A percentile compares a stretch with the other conserved stretches of the same genome.
These are phyloP conservation scores for Molossus alvarezi DNA, from an alignment of 2,797 vertebrate genomes.

Conservation along the genomic window DNA sequence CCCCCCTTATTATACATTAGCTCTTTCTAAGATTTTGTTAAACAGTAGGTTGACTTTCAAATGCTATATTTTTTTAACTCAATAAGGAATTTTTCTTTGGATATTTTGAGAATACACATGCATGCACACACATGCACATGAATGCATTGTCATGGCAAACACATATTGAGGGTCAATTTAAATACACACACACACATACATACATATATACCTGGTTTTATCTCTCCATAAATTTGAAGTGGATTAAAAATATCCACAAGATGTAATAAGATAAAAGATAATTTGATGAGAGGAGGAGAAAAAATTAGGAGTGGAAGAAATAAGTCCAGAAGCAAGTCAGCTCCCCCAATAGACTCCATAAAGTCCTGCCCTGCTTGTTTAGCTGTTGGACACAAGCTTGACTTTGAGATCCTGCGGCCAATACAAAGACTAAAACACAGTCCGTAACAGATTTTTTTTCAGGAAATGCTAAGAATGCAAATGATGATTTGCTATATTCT, in stretches of 20 bases:
- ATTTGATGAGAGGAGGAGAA: not conserved
- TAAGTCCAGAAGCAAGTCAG: not conserved
- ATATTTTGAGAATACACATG: not conserved
- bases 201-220: not conserved
- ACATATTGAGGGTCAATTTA: not conserved
- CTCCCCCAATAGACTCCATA: not conserved
- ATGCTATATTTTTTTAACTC: not conserved
- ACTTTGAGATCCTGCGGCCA: not conserved
- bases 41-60: constrained; percentile 16
- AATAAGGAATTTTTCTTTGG: constrained; percentile 22
- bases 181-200: not conserved
- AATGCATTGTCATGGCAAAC: not conserved
- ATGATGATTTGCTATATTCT: not conserved
- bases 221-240: not conserved
- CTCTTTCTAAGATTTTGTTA: constrained; percentile 26
- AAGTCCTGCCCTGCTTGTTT: not conserved
- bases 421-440: constrained; percentile 6
- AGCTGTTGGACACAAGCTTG: not conserved
- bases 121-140: not conserved
- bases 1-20: not conserved
- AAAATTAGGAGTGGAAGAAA: not conserved
- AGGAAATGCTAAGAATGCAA: constrained; percentile 4
- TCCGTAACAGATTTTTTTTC: not conserved
- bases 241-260: constrained; percentile 24
- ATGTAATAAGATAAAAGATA: constrained; percentile 4